Evolutionary conservation across 1,140 invertebrate genomes (phyloP).

Genomic region (Procambarus virginalis): DNA sequence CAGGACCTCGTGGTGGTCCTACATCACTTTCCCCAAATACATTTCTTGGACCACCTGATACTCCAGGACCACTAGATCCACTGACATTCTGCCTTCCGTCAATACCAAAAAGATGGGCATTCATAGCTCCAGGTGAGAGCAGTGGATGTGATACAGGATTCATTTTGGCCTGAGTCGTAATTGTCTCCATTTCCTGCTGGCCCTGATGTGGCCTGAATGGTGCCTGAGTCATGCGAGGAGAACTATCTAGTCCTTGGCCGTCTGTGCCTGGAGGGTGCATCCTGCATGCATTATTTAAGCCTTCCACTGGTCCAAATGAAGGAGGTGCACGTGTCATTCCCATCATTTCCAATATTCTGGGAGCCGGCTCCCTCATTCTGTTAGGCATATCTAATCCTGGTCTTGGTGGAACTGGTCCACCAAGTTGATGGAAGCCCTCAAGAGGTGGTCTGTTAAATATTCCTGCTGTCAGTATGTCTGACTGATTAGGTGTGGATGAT

Average conservation of each 20-base stretch:
- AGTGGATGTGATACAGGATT: conserved; percentile 41
- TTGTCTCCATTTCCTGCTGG: conserved; percentile 34
- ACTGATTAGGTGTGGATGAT: conserved; percentile 24
- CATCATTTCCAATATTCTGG: conserved; percentile 59
- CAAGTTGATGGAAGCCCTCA: conserved; percentile 58
- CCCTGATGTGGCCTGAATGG: conserved; percentile 22
- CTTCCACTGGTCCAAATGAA: conserved; percentile 54
- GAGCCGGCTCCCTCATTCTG: conserved; percentile 53
- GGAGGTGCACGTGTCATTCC: conserved; percentile 50
- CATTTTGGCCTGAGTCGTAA: conserved; percentile 36
- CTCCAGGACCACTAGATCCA: conserved; percentile 25
- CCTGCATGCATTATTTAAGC: conserved; percentile 30
- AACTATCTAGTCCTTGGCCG: conserved; percentile 33
- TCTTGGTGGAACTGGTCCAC: conserved; percentile 46
- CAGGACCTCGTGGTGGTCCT: conserved; percentile 38
- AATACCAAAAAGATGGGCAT: conserved; percentile 45
- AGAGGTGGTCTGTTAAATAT: conserved; percentile 55
- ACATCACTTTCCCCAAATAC: conserved; percentile 49
- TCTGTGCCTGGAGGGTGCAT: conserved; percentile 40
- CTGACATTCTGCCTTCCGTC: conserved; percentile 48
- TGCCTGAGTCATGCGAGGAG: conserved; percentile 45
- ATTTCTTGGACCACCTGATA: conserved; percentile 42
- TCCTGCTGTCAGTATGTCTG: conserved; percentile 37
- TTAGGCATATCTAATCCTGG: conserved; percentile 34
- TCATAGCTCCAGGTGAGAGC: conserved; percentile 43